phyloP scores from a whole-genome alignment of 1,140 invertebrate species.

The Ostrea denselamellosa region DNA sequence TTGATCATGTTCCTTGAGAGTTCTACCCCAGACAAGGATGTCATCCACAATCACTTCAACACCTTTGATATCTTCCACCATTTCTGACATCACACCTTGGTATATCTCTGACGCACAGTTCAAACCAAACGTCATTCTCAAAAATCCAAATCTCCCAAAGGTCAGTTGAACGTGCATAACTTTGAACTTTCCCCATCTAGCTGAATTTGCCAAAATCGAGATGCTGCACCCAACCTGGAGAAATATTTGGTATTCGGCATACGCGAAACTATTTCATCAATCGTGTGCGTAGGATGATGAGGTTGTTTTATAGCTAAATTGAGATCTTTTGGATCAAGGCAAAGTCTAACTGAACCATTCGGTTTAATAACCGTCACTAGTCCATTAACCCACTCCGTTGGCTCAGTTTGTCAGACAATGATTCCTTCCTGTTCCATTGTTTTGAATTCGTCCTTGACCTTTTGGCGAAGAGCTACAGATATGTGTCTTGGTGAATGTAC shows the following conservation, averaged over 20 bases:
- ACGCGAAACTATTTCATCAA: slow-evolving; percentile 49
- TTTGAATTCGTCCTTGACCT: slow-evolving; percentile 70
- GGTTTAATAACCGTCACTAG: slow-evolving; percentile 65
- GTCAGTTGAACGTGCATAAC: slow-evolving; percentile 71
- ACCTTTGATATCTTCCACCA: slow-evolving; percentile 48
- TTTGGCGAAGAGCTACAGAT: slow-evolving; percentile 42
- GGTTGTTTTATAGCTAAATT: slow-evolving; percentile 28
- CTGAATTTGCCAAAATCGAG: slow-evolving; percentile 72
- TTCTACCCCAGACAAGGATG: slow-evolving; percentile 56
- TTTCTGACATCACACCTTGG: slow-evolving; percentile 53
- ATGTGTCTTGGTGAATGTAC: slow-evolving; percentile 55
- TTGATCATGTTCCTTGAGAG: slow-evolving; percentile 56
- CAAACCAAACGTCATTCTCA: slow-evolving; percentile 58
- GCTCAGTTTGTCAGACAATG: slow-evolving; percentile 60
- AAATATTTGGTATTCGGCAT: slow-evolving; percentile 7
- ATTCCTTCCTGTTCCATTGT: slow-evolving; percentile 63
- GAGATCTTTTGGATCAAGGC: slow-evolving; percentile 44
- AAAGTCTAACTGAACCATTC: slow-evolving; percentile 72
- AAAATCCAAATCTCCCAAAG: slow-evolving; percentile 60
- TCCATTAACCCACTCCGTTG: slow-evolving; percentile 62
- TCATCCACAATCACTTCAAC: slow-evolving; percentile 53
- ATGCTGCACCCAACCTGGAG: slow-evolving; percentile 62
- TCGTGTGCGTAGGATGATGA: slow-evolving; percentile 51
- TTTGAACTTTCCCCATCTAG: slow-evolving; percentile 63
- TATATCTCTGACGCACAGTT: slow-evolving; percentile 55